Percentiles rank a stretch among this genome's conserved stretches.
These are phyloP conservation scores for Anastrepha obliqua DNA, from an alignment of 1,140 invertebrate genomes.

Conservation along the genomic window DNA sequence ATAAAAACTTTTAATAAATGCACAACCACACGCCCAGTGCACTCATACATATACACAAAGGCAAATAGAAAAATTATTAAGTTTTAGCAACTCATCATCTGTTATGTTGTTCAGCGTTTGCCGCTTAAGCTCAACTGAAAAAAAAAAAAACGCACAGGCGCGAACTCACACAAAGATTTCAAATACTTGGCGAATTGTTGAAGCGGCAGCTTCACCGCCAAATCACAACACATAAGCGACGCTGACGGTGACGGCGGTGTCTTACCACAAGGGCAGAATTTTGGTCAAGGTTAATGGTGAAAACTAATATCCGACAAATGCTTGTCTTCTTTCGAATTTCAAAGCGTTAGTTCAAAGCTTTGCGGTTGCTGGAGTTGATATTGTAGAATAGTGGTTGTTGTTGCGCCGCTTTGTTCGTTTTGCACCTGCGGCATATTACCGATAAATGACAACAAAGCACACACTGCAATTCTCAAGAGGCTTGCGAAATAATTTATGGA, in stretches of 20 bases:
- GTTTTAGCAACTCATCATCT: constrained; percentile 30
- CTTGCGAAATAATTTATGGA: no score
- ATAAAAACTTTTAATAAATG: neutral
- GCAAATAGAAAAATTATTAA: neutral
- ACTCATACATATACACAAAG: neutral
- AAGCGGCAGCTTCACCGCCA: neutral
- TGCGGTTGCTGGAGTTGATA: neutral
- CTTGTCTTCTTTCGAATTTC: neutral
- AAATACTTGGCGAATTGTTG: neutral
- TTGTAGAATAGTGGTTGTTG: neutral
- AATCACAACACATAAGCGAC: neutral
- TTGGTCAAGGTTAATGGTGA: constrained; percentile 51
- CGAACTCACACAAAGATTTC: constrained; percentile 2
- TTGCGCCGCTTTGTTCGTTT: neutral
- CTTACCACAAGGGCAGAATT: constrained; percentile 5
- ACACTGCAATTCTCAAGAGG: neutral
- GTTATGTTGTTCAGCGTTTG: neutral
- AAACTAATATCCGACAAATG: constrained; percentile 46
- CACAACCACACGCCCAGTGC: neutral
- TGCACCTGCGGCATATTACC: neutral
- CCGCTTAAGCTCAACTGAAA: neutral
- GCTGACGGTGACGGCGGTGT: neutral
- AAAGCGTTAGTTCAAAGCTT: neutral
- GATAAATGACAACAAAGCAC: neutral
- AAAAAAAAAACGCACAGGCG: neutral